These are phyloP conservation scores for Engraulis encrasicolus DNA, from an alignment of 2,113 vertebrate species.

Conservation along the genomic window DNA sequence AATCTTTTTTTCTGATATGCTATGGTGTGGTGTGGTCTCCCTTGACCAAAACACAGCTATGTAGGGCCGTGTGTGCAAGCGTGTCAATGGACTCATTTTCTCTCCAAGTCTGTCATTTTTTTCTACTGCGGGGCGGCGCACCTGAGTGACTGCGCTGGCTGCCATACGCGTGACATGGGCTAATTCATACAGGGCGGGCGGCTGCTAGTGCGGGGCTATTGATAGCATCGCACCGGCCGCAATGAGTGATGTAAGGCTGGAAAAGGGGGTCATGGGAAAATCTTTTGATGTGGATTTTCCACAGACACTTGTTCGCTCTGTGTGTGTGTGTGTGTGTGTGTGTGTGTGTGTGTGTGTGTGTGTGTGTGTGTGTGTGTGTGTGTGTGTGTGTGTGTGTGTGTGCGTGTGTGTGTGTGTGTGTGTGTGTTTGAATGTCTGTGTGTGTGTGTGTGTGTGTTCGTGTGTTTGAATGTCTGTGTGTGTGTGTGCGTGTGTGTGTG, in stretches of 20 bases:
- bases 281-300: constrained; percentile 19
- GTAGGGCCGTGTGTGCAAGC: neutral
- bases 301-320: neutral
- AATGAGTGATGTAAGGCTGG: constrained; percentile 18
- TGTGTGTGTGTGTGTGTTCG: neutral
- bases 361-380: neutral
- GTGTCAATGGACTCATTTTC: neutral
- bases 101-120: neutral
- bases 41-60: neutral
- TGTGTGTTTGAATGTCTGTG: neutral
- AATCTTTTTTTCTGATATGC: no score
- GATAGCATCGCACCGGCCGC: constrained; percentile 19
- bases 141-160: constrained; percentile 1
- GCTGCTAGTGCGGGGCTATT: neutral
- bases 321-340: neutral
- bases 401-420: neutral
- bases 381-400: neutral
- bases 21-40: no score
- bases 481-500: neutral
- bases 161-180: constrained; percentile 14
- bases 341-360: neutral
- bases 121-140: neutral
- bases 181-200: neutral
- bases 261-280: constrained; percentile 7
- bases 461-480: neutral